Evolutionary conservation across 2,797 vertebrate species (phyloP), one percentile per base, ranked within the genome.

Genomic region (Lagocephalus sceleratus): DNA sequence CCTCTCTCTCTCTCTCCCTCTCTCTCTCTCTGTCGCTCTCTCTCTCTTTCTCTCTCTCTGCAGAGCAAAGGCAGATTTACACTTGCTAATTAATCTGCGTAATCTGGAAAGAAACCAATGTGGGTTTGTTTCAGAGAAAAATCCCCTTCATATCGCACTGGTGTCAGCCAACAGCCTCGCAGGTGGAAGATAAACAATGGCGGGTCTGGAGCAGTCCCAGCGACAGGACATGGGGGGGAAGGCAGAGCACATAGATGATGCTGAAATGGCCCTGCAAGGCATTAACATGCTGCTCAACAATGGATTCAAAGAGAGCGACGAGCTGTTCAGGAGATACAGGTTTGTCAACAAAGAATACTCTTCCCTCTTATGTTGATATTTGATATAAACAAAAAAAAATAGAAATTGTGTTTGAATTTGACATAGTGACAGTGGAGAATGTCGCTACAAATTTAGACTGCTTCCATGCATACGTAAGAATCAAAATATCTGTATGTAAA

Each of bases 211-310:
- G 67, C 85, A 88, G 72, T 76, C 78, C 67, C 83, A 78, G 78
- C 81, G 85, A 73, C 82, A 84, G 81, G 73, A 86, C 49, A 89
- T 85, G 15, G 90, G 91, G 23, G 81, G 86, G 62, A 86, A 84
- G 57, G 78, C 88, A 66, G 91, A 90, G 66, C 89, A 86, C 45
- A 71, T 93, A 61, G 95, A 97, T 85, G 96, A 98, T 83, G 89
- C 96, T 26, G 95, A 98, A 86, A 89, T 98, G 85, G 96, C 96
- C 23, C 89, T 98, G 81, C 93, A 94, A 8, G 96, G 96, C 52
- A 99, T 98, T 73, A 98, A 97, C 79, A 94, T 99, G 96, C 93
- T 99, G 75, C 94, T 99, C 60, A 99, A 99, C 90, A 99, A 99
- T 86, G 96, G 96, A 60, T 99, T 99, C 81, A 93, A 91, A 41